Base-by-base conservation (phyloP, 2,797 vertebrate genomes). In the Notolabrus celidotus region DNA sequence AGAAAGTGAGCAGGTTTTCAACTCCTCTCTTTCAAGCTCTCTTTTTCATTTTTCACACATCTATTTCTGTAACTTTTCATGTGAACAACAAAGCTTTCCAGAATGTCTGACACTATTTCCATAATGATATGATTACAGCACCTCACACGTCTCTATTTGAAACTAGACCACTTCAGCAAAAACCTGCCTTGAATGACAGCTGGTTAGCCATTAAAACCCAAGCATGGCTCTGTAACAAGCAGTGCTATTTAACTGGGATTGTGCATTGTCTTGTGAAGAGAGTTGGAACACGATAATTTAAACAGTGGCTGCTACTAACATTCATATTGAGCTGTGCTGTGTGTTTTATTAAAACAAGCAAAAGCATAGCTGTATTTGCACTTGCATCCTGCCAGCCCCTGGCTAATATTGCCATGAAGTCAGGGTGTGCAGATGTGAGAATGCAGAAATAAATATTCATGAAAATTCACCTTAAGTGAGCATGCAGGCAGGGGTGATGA, bases 1-100 rank as follows among this genome's bases (percentile, higher is more conserved):
- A 25, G 46, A 64, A 52, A 25, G 39, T 20, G 22, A 46, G 20
- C 11, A 46, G 19, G 50, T 33, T 71, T 55, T 2, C 19, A 9
- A 17, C 17, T 19, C 29, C 27, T 42, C 27, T n/a, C 16, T n/a
- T n/a, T 19, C 9, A 39, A 41, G 29, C 7, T 20, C 9, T 46
- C 23, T 34, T 22, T 46, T 36, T 27, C 16, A 3, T 33, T 47
- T 4, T 33, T 15, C 39, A 20, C 56, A 31, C 17, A 14, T 20
- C 41, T 58, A 25, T 43, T 36, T 41, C 19, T 34, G 10, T 43
- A 16, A 27, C 16, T 55, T 56, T 39, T 55, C 11, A 19, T 23
- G 14, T 33, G 15, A 23, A 33, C 42, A 47, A 12, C 20, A 15
- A 1, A 20, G 23, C 45, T n/a, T n/a, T 42, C 65, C 45, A 42